Evolutionary conservation across 2,113 vertebrate genomes (phyloP).

Genomic region (Tragelaphus strepsiceros): DNA sequence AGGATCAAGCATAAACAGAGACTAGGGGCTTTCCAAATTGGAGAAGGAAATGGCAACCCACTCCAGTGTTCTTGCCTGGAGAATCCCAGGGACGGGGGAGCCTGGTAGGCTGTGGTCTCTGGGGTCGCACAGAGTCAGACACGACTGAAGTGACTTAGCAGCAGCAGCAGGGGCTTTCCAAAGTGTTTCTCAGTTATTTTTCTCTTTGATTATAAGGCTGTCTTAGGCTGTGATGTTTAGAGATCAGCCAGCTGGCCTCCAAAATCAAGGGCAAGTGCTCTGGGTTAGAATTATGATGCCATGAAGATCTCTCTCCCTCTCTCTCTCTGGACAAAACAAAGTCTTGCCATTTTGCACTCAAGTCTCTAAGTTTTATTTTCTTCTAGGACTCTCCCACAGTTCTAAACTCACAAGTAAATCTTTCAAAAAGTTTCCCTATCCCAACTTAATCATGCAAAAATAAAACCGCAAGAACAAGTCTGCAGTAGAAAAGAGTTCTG

Average conservation of each 20-base stretch:
- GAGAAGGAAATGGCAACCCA: no score
- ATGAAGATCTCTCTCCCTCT: not conserved
- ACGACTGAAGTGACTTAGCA: no score
- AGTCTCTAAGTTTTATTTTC: conserved; percentile 46
- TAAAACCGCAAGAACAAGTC: not conserved
- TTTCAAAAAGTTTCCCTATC: not conserved
- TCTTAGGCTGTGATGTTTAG: conserved; percentile 68
- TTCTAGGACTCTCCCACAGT: not conserved
- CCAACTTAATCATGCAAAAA: not conserved
- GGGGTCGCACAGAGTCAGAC: no score
- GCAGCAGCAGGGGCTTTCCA: conserved; percentile 52
- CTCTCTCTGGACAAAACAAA: conserved; percentile 59
- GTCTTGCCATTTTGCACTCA: conserved; percentile 32
- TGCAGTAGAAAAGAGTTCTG: not conserved
- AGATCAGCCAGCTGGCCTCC: conserved; percentile 45
- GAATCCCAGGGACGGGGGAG: no score
- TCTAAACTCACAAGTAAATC: not conserved
- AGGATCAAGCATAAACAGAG: conserved; percentile 62
- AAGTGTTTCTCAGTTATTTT: conserved; percentile 63
- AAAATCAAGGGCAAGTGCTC: conserved; percentile 60
- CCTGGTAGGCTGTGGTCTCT: no score
- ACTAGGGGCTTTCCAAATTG: conserved; percentile 54
- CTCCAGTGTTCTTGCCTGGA: no score
- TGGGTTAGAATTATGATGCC: conserved; percentile 47
- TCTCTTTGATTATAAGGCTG: conserved; percentile 31